Evolutionary conservation across 2,797 vertebrate species (phyloP), one percentile per base, ranked within the genome.

Genomic region (Brachymystax lenok): DNA sequence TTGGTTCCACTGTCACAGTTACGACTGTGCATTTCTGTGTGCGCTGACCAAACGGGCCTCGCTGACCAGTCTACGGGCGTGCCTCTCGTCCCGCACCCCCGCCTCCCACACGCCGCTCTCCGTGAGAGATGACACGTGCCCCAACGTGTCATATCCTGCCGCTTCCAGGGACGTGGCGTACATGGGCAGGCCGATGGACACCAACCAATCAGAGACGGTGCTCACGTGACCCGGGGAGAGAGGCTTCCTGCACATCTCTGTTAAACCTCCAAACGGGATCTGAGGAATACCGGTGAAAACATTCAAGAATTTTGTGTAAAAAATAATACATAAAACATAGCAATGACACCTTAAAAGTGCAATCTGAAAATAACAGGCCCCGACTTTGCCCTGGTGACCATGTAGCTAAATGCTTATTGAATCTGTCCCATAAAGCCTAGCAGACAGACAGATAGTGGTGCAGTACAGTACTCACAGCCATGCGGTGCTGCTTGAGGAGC

Each of bases 211-310:
- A 0, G 96, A 94, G 81, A 99, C 86, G 0, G 96, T 96, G 13
- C 90, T 92, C 78, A 96, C 83, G 80, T 94, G 93, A 71, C 95
- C 93, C 0, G 95, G 95, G 69, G 95, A 94, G 10, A 92, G 74
- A 13, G 96, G 94, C 89, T 96, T 99, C 74, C 97, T 94, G 86
- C 95, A 97, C 89, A 97, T 97, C 88, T 99, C 98, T 0, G 96
- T 99, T 86, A 97, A 93, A 73, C 97, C 97, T 67, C 97, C 96
- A 0, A 96, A 98, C 14, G 98, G 98, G 89, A 99, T 99, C 98
- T 99, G 88, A 69, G 77, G 1, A 80, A 73, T 69, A 27, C n/a
- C 28, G 63, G 21, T 46, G 10, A 24, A 21, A 46, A 46, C 6
- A 59, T 19, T 59, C 6, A 59, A n/a, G 19, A 19, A 21, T 59